Evolutionary conservation across 2,888 invertebrate genomes (phyloP).

Genomic region (Bellardia bayeri): DNA sequence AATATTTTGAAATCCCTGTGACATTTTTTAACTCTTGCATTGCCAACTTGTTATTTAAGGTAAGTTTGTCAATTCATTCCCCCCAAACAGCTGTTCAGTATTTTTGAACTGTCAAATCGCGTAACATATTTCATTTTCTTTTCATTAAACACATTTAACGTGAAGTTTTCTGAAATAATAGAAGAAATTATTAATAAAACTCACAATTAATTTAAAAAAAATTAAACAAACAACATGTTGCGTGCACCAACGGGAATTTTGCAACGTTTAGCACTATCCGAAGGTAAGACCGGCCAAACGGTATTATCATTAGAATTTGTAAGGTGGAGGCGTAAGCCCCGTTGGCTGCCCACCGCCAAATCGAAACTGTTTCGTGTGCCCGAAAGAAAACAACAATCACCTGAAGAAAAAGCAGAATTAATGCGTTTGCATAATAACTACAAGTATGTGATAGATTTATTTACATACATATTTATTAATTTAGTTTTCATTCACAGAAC

Average conservation of each 20-base stretch:
- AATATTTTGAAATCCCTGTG: too few species aligned
- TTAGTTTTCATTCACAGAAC: conserved; percentile 77
- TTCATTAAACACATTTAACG: conserved; percentile 18
- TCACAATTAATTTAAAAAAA: neutral
- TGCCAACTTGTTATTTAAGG: neutral
- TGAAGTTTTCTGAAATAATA: conserved; percentile 8
- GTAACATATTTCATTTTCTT: conserved; percentile 47
- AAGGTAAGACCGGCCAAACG: conserved; percentile 79
- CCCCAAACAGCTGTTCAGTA: conserved; percentile 26
- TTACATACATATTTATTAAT: conserved; percentile 70
- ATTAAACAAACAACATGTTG: conserved; percentile 75
- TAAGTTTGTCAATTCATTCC: neutral
- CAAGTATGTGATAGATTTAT: conserved; percentile 81
- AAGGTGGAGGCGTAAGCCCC: conserved; percentile 89
- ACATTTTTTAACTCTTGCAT: neutral
- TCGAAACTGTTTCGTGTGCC: conserved; percentile 91
- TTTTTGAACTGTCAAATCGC: conserved; percentile 52
- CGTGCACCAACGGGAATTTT: conserved; percentile 77
- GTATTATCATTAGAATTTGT: conserved; percentile 83
- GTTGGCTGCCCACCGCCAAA: conserved; percentile 92
- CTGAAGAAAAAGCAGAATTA: conserved; percentile 88
- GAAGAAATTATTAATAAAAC: conserved; percentile 21
- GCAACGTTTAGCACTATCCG: conserved; percentile 75
- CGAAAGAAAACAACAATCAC: conserved; percentile 85
- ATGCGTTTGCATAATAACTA: conserved; percentile 89